Percentiles rank a stretch among this genome's conserved stretches.
These are phyloP conservation scores for Euwallacea similis DNA, from an alignment of 1,140 invertebrate genomes.

Conservation along the genomic window DNA sequence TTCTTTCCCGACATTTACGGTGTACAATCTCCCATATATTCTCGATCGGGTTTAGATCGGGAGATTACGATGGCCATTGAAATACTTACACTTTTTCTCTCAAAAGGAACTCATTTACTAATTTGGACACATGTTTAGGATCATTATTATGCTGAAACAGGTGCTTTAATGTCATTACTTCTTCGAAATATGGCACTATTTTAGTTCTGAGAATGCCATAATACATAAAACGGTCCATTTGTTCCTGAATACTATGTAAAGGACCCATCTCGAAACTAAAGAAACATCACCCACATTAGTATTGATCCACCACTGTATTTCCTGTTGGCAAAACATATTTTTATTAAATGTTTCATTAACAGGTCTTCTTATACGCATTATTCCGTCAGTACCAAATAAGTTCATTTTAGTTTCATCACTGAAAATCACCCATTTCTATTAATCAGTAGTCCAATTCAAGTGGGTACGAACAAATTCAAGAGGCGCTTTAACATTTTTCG, in stretches of 20 bases:
- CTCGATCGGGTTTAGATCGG: too few relatives aligned
- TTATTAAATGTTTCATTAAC: not conserved
- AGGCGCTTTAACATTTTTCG: not conserved
- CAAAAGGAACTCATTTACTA: not conserved
- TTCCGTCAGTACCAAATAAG: not conserved
- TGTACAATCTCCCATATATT: not conserved
- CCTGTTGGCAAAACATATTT: not conserved
- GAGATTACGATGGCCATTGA: not conserved
- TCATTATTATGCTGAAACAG: not conserved
- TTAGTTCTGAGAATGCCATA: not conserved
- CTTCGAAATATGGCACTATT: not conserved
- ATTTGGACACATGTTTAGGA: too few relatives aligned
- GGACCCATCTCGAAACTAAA: too few relatives aligned
- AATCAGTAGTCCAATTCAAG: not conserved
- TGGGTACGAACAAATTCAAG: not conserved
- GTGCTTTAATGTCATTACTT: not conserved
- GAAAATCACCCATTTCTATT: not conserved
- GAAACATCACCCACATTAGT: not conserved
- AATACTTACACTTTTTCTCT: not conserved
- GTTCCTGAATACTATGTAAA: not conserved
- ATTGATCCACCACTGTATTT: not conserved
- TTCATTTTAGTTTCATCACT: not conserved
- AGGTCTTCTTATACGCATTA: not conserved
- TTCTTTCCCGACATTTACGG: not conserved
- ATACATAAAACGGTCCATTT: conserved; percentile 2